A percentile compares a stretch with the other conserved stretches of the same genome.
These are phyloP conservation scores for Pangasius larnaudii DNA, from an alignment of 2,797 vertebrate genomes.

Conservation along the genomic window DNA sequence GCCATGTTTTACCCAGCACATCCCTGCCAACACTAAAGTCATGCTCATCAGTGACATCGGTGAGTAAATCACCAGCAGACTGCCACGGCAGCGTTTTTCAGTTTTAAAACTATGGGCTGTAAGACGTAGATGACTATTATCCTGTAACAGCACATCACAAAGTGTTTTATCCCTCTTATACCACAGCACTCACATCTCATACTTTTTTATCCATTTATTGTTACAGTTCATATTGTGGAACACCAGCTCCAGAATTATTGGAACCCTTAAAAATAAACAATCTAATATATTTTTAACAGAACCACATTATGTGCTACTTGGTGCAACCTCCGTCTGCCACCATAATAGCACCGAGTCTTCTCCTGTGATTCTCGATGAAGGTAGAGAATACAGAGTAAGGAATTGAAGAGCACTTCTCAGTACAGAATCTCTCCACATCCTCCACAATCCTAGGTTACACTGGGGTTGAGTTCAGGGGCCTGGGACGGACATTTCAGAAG, in stretches of 20 bases:
- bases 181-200: neutral
- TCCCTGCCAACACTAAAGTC: conserved; percentile 97
- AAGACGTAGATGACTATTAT: too few relatives aligned
- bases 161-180: neutral
- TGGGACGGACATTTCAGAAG: neutral
- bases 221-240: neutral
- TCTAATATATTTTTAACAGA: neutral
- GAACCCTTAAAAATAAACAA: too few relatives aligned
- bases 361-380: neutral
- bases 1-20: conserved; percentile 91
- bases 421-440: neutral
- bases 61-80: conserved; percentile 21
- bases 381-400: neutral
- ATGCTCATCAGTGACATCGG: conserved; percentile 97
- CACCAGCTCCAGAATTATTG: neutral
- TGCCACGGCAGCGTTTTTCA: neutral
- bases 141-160: too few relatives aligned
- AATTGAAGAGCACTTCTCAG: neutral
- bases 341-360: neutral
- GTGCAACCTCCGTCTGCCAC: neutral
- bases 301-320: neutral
- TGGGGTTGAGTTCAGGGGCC: neutral
- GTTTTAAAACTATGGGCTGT: neutral
- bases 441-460: neutral
- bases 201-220: neutral